Evolutionary conservation across 2,888 invertebrate species (phyloP).

Genomic region (Pyrrhosoma nymphula): DNA sequence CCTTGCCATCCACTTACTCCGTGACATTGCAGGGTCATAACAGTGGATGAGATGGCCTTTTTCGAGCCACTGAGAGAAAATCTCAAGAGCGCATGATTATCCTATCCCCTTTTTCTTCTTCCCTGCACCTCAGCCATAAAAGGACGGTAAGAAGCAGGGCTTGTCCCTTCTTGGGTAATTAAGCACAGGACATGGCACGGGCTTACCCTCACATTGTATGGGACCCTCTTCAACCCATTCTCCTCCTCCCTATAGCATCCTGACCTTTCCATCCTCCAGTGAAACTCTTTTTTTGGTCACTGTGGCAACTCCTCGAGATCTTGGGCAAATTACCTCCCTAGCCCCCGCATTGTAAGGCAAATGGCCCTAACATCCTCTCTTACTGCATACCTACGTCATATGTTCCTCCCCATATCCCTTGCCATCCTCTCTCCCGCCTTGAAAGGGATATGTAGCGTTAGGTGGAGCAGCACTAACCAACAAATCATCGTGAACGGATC

Average conservation of each 20-base stretch:
- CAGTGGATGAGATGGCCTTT: background rate
- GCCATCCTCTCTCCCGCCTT: background rate
- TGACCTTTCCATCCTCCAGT: background rate
- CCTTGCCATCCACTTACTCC: background rate
- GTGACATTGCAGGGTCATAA: background rate
- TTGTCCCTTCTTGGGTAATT: conserved; percentile 59
- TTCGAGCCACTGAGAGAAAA: background rate
- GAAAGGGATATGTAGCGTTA: background rate
- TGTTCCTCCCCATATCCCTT: conserved; percentile 4
- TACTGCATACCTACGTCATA: background rate
- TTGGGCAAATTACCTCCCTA: conserved; percentile 25
- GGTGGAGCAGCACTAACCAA: background rate
- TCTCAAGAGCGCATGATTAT: background rate
- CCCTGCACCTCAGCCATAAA: background rate
- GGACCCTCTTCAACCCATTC: background rate
- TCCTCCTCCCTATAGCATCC: background rate
- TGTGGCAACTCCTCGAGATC: background rate
- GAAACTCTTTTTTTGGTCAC: background rate
- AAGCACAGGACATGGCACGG: conserved; percentile 51
- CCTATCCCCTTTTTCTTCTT: background rate
- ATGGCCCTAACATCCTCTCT: background rate
- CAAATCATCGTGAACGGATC: conserved; percentile 28
- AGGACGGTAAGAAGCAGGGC: background rate
- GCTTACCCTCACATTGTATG: background rate
- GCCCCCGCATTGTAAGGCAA: conserved; percentile 40